phyloP scores from a whole-genome alignment of 2,113 vertebrate species.

The Alethe castanea region DNA sequence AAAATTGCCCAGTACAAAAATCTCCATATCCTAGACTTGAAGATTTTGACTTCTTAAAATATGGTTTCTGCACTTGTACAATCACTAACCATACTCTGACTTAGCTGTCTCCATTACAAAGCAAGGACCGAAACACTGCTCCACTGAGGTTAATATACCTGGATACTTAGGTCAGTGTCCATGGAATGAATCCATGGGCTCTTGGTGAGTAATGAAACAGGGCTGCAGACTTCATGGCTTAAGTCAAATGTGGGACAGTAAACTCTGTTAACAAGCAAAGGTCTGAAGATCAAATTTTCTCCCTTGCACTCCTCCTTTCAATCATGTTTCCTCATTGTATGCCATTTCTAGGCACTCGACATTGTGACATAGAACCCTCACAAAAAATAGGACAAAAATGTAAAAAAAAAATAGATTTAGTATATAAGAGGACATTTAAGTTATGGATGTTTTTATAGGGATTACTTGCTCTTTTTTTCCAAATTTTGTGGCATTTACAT shows the following conservation, averaged over 20 bases:
- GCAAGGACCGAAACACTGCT: background rate
- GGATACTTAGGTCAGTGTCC: background rate
- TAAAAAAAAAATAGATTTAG: background rate
- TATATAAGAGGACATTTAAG: background rate
- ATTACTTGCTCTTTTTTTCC: background rate
- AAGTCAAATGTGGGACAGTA: background rate
- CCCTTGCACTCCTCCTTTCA: background rate
- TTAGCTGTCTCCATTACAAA: background rate
- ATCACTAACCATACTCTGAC: background rate
- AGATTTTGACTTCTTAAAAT: background rate
- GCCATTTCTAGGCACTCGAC: background rate
- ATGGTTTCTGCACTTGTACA: background rate
- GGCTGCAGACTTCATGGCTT: background rate
- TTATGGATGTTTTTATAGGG: accelerated
- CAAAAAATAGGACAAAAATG: background rate
- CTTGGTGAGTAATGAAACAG: background rate
- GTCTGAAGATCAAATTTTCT: background rate
- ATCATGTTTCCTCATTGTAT: background rate
- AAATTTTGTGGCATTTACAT: background rate
- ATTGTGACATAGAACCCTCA: background rate
- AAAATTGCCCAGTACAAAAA: background rate
- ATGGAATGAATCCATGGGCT: background rate
- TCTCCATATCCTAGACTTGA: background rate
- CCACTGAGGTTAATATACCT: background rate
- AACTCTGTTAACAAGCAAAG: accelerated